These are phyloP conservation scores for Hystrix cristata DNA, from an alignment of 2,113 vertebrate species.

Conservation along the genomic window DNA sequence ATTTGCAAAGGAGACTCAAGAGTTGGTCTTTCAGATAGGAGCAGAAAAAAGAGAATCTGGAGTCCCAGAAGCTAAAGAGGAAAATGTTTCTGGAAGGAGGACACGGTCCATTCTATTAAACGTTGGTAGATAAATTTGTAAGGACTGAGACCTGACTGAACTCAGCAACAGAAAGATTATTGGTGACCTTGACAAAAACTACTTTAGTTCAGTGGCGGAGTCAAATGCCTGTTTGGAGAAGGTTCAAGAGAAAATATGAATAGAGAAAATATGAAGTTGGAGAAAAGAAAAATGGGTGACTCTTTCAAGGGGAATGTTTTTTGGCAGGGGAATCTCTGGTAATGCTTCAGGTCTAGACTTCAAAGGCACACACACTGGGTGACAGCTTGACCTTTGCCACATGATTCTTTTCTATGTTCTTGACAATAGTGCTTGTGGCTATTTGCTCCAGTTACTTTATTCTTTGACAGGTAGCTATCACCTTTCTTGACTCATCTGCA, in stretches of 20 bases:
- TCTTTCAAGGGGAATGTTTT: slow-evolving; percentile 16
- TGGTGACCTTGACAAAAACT: background rate
- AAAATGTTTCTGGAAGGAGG: background rate
- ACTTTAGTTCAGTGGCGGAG: background rate
- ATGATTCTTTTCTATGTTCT: background rate
- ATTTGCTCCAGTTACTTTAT: background rate
- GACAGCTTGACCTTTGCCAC: background rate
- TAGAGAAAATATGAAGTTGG: background rate
- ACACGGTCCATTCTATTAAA: background rate
- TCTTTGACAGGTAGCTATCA: background rate
- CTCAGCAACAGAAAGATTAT: slow-evolving; percentile 24
- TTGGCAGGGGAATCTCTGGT: background rate
- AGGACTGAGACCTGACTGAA: background rate
- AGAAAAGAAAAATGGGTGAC: background rate
- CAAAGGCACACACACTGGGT: background rate
- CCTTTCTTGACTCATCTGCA: background rate
- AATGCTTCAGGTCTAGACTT: background rate
- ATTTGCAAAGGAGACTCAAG: background rate
- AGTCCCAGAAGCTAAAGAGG: background rate
- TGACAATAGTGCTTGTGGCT: background rate
- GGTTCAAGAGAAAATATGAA: slow-evolving; percentile 36
- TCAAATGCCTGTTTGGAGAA: background rate
- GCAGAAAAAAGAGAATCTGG: background rate
- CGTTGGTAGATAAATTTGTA: background rate
- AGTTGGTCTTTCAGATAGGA: background rate